Evolutionary conservation across 1,140 invertebrate genomes (phyloP), one percentile per base, ranked within the genome.

Genomic region (Lasioglossum albipes): DNA sequence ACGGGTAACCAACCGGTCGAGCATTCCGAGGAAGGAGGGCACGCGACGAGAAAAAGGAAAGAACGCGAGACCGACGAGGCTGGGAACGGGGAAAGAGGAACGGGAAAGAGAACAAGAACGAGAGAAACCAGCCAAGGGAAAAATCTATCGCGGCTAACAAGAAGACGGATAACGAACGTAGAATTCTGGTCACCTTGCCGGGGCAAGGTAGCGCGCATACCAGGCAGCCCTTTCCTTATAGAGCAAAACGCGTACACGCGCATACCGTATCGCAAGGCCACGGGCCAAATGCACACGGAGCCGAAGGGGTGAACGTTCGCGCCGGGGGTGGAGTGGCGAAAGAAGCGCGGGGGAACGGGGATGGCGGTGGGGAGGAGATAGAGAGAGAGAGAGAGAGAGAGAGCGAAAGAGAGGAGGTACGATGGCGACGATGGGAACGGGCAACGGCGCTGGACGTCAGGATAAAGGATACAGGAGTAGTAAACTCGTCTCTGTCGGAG

Each of bases 211-310:
- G 75, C 67, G 59, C 42, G 75, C 75, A 78, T 78, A 71, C 75
- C 75, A 9, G 31, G 62, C 20, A 31, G 65, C 45, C 36, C 70
- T 64, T 45, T 70, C 68, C 75, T 70, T 78, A 71, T 64, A 77
- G 42, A 70, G n/a, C 54, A 31, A 62, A 9, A n/a, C 9, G 1
- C 52, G 52, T 54, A 54, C 52, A 45, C n/a, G 18, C 45, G 41
- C 66, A 31, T 67, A 77, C 68, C 75, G 59, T 57, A 70, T 61
- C 75, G 59, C 75, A 78, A 78, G 68, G 68, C 49, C 75, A 71
- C 75, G 76, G 31, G 36, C 12, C 13, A n/a, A n/a, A 71, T 62
- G 62, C 75, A 52, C 59, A 45, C 20, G 22, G 22, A 3, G n/a
- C 49, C 0, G 36, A 59, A 74, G 71, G 71, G 71, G 77, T 59